Evolutionary conservation across 2,797 vertebrate genomes (phyloP), one percentile per base, ranked within the genome.

Genomic region (Pelobates cultripes): DNA sequence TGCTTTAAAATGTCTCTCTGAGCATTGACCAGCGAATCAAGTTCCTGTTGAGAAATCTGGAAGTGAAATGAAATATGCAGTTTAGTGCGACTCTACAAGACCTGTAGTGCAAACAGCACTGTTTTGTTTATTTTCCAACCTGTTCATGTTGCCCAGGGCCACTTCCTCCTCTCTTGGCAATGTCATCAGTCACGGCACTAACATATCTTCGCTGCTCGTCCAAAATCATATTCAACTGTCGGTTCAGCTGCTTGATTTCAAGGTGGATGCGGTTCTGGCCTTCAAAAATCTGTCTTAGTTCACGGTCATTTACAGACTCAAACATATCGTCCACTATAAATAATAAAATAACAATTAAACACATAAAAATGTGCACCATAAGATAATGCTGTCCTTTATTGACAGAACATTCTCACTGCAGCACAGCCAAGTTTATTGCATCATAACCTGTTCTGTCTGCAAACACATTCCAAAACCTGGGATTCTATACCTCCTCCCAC

Each of bases 231-330:
- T 96, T 96, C 60, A 99, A 89, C 51, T 98, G 97, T 44, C 95
- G 92, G 86, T 97, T 95, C 45, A 99, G 93, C 88, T 99, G 97
- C 83, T 99, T 99, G 90, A 99, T 99, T 90, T 99, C 98, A 79
- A 99, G 91, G 73, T 99, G 97, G 87, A 99, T 97, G 64, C 93
- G 94, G 87, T 97, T 99, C 91, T 99, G 98, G 61, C 98, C 98
- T 88, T 99, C 98, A 75, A 99, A 99, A 85, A 99, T 94, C 85
- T 99, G 98, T 77, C 97, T 95, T 86, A 99, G 93, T 81, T 99
- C 97, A 4, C 95, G 94, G 79, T 99, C 97, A 6, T 94, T 95
- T 44, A 97, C 93, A 0, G 86, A 97, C 89, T 99, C 98, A 63
- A 93, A 99, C 81, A 95, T 43, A 78, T 98, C 97, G 43, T 98